Conservation (phyloP, 2,888 invertebrate species). For the Pheosia tremula region DNA sequence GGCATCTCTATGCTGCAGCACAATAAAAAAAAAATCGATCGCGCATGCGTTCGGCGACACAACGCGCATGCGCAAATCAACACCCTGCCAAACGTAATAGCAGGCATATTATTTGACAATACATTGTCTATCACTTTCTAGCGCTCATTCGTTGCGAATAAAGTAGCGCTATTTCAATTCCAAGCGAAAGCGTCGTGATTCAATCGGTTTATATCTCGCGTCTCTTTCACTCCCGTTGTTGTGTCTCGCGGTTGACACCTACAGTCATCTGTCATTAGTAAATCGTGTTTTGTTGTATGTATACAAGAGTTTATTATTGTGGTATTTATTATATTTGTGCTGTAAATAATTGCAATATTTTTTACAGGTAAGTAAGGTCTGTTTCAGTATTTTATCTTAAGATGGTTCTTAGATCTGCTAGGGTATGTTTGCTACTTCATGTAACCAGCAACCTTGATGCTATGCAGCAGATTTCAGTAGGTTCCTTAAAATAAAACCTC, state of each 20-base stretch:
- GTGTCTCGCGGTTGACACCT: slow-evolving; percentile 3
- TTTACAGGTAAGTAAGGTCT: neutral
- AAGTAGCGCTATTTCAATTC: neutral
- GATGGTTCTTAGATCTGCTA: too few species aligned
- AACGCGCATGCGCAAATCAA: slow-evolving; percentile 36
- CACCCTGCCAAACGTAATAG: slow-evolving; percentile 17
- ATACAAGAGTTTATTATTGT: slow-evolving; percentile 33
- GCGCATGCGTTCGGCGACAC: slow-evolving; percentile 19
- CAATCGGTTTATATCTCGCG: neutral
- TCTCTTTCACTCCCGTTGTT: neutral
- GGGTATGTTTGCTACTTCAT: too few species aligned
- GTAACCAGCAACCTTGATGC: too few species aligned
- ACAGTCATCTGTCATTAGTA: slow-evolving; percentile 9
- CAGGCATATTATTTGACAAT: slow-evolving; percentile 13
- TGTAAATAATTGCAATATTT: neutral
- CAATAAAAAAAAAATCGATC: slow-evolving; percentile 23
- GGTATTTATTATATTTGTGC: slow-evolving; percentile 16
- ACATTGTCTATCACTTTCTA: slow-evolving; percentile 16
- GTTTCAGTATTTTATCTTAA: too few species aligned
- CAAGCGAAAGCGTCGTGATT: neutral
- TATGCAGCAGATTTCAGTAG: too few species aligned
- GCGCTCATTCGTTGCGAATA: neutral
- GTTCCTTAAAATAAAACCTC: too few species aligned
- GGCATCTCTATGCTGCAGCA: too few species aligned
- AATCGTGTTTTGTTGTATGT: slow-evolving; percentile 26